Percentiles rank a stretch among this genome's conserved stretches.
phyloP scores from a whole-genome alignment of 2,797 vertebrate species.

The Gobionotothen gibberifrons region DNA sequence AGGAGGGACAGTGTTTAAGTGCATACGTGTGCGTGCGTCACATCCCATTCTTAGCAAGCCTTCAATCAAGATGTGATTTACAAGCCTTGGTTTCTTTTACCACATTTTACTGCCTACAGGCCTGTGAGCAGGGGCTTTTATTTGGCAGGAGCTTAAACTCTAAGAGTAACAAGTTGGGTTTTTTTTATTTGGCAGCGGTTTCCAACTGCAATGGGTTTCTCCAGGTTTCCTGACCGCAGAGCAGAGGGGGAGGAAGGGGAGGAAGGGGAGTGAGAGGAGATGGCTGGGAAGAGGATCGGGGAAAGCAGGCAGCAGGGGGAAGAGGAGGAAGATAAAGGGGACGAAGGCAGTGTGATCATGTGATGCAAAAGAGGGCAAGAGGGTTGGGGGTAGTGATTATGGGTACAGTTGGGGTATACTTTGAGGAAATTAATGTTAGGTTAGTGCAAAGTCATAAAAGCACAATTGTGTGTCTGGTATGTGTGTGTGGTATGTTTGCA shows the following conservation, averaged over 20 bases:
- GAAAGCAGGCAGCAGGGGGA: neutral
- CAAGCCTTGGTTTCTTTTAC: slow-evolving; percentile 62
- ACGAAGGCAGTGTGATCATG: neutral
- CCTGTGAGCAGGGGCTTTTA: slow-evolving; percentile 71
- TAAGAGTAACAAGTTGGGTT: slow-evolving; percentile 56
- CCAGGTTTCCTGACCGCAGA: slow-evolving; percentile 57
- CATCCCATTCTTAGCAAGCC: slow-evolving; percentile 60
- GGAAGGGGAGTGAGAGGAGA: neutral
- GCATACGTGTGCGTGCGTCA: slow-evolving; percentile 39
- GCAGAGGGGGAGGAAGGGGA: neutral
- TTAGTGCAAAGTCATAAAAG: neutral
- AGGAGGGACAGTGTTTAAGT: slow-evolving; percentile 18
- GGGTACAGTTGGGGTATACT: neutral
- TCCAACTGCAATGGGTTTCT: slow-evolving; percentile 57
- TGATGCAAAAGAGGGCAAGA: neutral
- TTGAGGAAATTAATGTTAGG: neutral
- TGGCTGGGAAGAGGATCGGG: neutral
- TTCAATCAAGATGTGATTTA: slow-evolving; percentile 77
- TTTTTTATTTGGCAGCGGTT: slow-evolving; percentile 63
- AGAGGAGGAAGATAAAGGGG: slow-evolving; percentile 1
- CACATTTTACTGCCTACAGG: slow-evolving; percentile 69
- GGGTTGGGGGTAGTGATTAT: neutral
- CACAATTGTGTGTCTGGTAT: neutral
- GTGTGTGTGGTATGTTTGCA: neutral
- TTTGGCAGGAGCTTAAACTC: slow-evolving; percentile 70